These are phyloP conservation scores for Caenorhabditis angaria DNA, from an alignment of 2,888 invertebrate species.

Conservation along the genomic window DNA sequence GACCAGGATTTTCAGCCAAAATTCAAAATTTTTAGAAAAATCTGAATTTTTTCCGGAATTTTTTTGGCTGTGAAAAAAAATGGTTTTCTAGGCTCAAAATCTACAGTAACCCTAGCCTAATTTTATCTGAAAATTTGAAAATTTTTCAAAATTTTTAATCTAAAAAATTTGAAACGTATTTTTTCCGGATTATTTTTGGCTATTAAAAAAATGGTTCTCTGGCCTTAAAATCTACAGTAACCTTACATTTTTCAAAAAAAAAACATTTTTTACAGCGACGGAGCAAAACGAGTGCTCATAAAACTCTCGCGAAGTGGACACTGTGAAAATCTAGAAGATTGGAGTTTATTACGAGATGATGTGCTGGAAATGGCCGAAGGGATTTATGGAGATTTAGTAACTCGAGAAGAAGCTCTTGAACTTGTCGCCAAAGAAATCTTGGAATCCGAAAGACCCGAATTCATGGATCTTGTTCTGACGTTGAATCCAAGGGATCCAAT, in stretches of 20 bases:
- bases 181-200: too few species aligned
- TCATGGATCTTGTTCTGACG: slow-evolving; percentile 40
- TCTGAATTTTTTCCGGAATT: too few species aligned
- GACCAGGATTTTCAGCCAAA: too few species aligned
- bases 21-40: too few species aligned
- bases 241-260: not conserved
- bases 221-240: too few species aligned
- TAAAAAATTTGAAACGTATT: too few species aligned
- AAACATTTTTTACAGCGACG: slow-evolving; percentile 21
- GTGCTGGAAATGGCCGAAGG: slow-evolving; percentile 41
- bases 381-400: slow-evolving; percentile 46
- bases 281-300: slow-evolving; percentile 43
- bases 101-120: too few species aligned
- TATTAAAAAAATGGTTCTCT: too few species aligned
- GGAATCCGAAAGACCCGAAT: slow-evolving; percentile 26
- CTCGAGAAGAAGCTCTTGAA: slow-evolving; percentile 49
- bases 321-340: slow-evolving; percentile 37
- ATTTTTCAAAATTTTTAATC: not conserved
- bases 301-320: slow-evolving; percentile 33
- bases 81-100: too few species aligned
- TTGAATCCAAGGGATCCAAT: slow-evolving; percentile 15
- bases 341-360: slow-evolving; percentile 40
- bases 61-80: too few species aligned
- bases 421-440: slow-evolving; percentile 48
- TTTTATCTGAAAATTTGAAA: too few species aligned